Evolutionary conservation across 2,113 vertebrate species (phyloP), one percentile per base, ranked within the genome.

Genomic region (Microcebus ravelobensis): DNA sequence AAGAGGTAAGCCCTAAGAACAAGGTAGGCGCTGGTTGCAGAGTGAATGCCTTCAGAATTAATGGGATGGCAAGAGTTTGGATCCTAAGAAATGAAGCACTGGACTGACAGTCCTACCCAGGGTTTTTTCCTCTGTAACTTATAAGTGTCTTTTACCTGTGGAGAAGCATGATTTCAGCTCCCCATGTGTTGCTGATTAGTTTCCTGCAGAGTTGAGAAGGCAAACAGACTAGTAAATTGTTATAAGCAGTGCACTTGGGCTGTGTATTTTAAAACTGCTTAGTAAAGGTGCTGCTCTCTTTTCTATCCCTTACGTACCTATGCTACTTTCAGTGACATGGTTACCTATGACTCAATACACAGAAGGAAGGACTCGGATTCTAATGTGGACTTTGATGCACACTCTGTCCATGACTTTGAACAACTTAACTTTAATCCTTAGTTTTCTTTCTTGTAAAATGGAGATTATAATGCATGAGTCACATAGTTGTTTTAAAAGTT

Each of bases 1-100:
- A 99, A 80, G 99, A 99, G 99, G 99, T 99, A 87, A 98, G 99
- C 50, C 6, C 59, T n/a, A 14, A 36, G 31, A 80, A 59, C 63
- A 59, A 61, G 29, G 3, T 42, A 18, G 68, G 34, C 70, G 48
- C 36, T 92, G 18, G 21, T 15, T 76, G 45, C 48, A 71, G 29
- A 89, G 25, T n/a, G 50, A 77, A 45, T 93, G 23, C 27, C 95
- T 93, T 91, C 45, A 89, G 70, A 74, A 45, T 42, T n/a, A 79
- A 76, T 55, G 59, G 34, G 45, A 20, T 70, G 31, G n/a, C 52
- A 80, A 74, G 21, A 73, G 18, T 61, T 14, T 85, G 63, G 57
- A 39, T 76, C 45, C 52, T 92, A 77, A 89, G 50, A 90, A 90
- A 52, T 42, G 50, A 85, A 52, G 34, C 70, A 84, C 4, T 39